Conservation (phyloP, 2,113 vertebrate genomes). For the Casuarius casuarius region DNA sequence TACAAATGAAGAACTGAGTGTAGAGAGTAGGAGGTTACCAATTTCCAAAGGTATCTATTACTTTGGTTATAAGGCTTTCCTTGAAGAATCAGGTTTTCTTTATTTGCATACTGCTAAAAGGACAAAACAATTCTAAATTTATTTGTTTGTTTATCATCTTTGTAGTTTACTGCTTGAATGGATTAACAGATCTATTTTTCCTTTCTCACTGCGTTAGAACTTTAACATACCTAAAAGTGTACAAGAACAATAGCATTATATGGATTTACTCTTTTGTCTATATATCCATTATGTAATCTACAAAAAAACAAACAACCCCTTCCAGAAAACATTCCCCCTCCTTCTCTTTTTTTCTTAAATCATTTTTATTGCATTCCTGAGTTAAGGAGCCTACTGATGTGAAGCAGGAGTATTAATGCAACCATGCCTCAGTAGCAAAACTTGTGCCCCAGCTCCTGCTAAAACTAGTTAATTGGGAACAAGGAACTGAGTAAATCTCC, state of each 20-base stretch:
- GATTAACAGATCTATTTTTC: neutral
- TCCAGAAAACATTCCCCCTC: neutral
- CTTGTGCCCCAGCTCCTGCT: neutral
- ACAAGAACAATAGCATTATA: neutral
- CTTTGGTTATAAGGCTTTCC: neutral
- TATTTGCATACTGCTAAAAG: neutral
- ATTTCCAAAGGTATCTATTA: neutral
- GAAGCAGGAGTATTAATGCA: neutral
- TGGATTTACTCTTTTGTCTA: neutral
- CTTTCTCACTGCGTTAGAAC: neutral
- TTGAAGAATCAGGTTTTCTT: neutral
- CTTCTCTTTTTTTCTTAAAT: neutral
- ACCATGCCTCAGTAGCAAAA: neutral
- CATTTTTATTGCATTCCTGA: neutral
- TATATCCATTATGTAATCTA: neutral
- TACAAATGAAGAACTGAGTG: neutral
- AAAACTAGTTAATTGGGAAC: neutral
- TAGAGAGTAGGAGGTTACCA: accelerated
- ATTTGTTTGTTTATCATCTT: neutral
- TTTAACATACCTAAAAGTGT: neutral
- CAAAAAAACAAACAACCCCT: neutral
- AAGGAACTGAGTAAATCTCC: neutral
- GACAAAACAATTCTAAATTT: neutral
- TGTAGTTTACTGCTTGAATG: neutral
- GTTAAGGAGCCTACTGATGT: neutral